Conservation (phyloP, 2,888 invertebrate species). For the Cataglyphis rosenhaueri region DNA sequence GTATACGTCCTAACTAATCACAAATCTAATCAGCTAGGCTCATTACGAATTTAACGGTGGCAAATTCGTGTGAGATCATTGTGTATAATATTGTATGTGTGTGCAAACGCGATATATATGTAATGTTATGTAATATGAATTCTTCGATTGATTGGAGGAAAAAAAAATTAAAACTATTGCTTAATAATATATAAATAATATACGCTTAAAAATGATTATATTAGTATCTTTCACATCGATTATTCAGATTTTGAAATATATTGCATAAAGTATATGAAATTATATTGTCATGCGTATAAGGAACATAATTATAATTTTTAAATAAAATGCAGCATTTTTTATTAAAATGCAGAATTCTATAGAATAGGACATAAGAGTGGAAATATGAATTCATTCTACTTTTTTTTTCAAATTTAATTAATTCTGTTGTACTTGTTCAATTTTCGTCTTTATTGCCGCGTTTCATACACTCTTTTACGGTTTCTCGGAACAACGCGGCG, state of each 20-base stretch:
- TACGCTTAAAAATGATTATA: not conserved
- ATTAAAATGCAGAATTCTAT: not conserved
- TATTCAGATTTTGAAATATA: not conserved
- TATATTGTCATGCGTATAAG: not conserved
- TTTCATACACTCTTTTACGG: not conserved
- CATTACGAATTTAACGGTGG: slow-evolving; percentile 58
- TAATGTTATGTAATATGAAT: not conserved
- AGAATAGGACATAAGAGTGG: not conserved
- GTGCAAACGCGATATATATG: not conserved
- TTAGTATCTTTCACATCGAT: not conserved
- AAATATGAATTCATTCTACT: not conserved
- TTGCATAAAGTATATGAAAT: not conserved
- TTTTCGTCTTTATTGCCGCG: not conserved
- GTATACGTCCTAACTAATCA: slow-evolving; percentile 56
- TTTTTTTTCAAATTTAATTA: not conserved
- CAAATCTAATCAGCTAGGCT: slow-evolving; percentile 71
- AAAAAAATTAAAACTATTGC: not conserved
- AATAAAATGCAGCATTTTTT: no score
- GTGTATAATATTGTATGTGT: slow-evolving; percentile 46
- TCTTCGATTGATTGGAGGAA: slow-evolving; percentile 15
- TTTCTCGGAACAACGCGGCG: not conserved
- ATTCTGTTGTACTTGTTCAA: not conserved
- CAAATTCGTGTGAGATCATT: slow-evolving; percentile 66
- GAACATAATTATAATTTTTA: not conserved
- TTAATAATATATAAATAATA: not conserved